Base-by-base conservation (phyloP, 2,888 invertebrate genomes). In the Napeogenes sylphis region DNA sequence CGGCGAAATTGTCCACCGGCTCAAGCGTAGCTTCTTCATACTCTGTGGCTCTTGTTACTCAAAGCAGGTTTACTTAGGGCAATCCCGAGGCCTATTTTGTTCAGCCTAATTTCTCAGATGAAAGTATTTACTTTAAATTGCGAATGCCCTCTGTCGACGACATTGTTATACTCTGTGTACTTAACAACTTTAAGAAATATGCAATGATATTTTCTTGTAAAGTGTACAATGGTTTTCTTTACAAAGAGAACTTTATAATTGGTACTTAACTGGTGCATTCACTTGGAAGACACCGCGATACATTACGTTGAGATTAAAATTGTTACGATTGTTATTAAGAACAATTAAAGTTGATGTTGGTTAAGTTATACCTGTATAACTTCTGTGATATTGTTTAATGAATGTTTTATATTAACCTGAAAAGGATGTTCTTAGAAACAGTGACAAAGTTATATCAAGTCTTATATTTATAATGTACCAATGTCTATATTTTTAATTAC, bases 71-170 rank as follows among this genome's bases (percentile, higher is more conserved):
- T 89, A 81, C 84, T 85, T 86, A 90, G 90, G 87, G 73, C 75
- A 72, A 74, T 79, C 84, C 85, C 72, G 73, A 72, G 83, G 84
- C 81, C 81, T 79, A 77, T 81, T 83, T 81, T 77, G 75, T 80
- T 21, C 21, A 77, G 77, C 75, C 78, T 77, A 81, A 80, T 81
- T 82, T 78, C 77, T 59, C 76, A 74, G 85, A 85, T 84, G 84
- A 87, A 85, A 83, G 81, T 87, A 85, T 89, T 87, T 89, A 78
- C 82, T 80, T 82, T 86, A 82, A 84, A 84, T 89, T 81, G 81
- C 80, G 81, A 88, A 87, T 87, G 83, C 75, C 79, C 80, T 76
- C 75, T 71, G 80, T 80, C 77, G 78, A 79, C 78, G 81, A 81
- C 81, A 85, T 85, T 85, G 84, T 89, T 85, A 83, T 81, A 80